A percentile compares a stretch with the other conserved stretches of the same genome.
phyloP scores from a whole-genome alignment of 2,888 invertebrate genomes.

The Horisme vitalbata region DNA sequence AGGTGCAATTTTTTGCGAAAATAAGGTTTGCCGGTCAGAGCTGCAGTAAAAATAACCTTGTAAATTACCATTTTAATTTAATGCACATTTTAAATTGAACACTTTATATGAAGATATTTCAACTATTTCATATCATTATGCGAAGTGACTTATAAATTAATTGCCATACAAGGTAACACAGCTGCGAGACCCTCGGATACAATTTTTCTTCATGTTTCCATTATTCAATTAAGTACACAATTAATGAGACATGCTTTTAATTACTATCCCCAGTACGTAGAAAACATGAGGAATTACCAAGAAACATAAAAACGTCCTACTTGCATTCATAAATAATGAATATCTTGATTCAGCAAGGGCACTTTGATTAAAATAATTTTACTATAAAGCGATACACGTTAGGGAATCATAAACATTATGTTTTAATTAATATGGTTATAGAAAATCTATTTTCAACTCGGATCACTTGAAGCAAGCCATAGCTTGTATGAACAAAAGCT shows the following conservation, averaged over 20 bases:
- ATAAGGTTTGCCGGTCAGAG: background rate
- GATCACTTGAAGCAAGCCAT: background rate
- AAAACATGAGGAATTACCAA: conserved; percentile 26
- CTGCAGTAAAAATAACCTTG: background rate
- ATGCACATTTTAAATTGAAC: conserved; percentile 1
- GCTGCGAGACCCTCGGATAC: conserved; percentile 4
- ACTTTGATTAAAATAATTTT: conserved; percentile 62
- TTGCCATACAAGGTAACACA: conserved; percentile 12
- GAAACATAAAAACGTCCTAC: conserved; percentile 20
- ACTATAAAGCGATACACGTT: conserved; percentile 59
- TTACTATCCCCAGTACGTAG: conserved; percentile 16
- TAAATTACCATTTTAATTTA: background rate
- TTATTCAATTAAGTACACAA: conserved; percentile 28
- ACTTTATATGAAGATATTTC: conserved; percentile 7
- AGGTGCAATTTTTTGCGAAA: too few species aligned
- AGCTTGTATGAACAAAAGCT: too few species aligned
- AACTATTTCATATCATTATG: conserved; percentile 9
- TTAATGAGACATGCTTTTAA: conserved; percentile 28
- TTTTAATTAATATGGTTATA: conserved; percentile 70
- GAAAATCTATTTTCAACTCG: conserved; percentile 51
- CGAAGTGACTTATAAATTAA: conserved; percentile 6
- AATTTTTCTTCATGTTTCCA: conserved; percentile 20
- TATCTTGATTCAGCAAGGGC: conserved; percentile 9
- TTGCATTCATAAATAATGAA: background rate
- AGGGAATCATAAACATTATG: conserved; percentile 60